phyloP scores from a whole-genome alignment of 2,888 invertebrate genomes.

The Scelioninae gen. 1 region DNA sequence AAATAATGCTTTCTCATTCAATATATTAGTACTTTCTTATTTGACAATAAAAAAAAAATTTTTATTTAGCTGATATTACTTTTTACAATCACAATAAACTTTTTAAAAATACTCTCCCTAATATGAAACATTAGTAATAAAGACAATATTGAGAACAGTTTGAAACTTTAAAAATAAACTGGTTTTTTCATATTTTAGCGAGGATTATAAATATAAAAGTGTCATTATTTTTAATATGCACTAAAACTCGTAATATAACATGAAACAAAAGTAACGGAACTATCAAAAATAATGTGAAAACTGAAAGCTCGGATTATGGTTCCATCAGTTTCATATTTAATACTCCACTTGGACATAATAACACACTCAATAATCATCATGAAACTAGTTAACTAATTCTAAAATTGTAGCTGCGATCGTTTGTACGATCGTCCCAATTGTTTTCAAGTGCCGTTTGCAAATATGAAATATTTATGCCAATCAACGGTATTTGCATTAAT shows the following conservation, averaged over 20 bases:
- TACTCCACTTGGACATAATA: neutral
- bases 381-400: slow-evolving; percentile 15
- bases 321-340: neutral
- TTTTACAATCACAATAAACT: too few relatives aligned
- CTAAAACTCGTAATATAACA: neutral
- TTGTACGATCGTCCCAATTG: slow-evolving; percentile 19
- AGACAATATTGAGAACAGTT: too few relatives aligned
- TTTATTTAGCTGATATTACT: too few relatives aligned
- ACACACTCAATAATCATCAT: slow-evolving; percentile 10
- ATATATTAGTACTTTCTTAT: too few relatives aligned
- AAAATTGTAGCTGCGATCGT: slow-evolving; percentile 14
- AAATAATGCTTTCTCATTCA: too few relatives aligned
- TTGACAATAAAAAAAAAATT: too few relatives aligned
- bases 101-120: too few relatives aligned
- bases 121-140: too few relatives aligned
- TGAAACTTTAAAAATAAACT: too few relatives aligned
- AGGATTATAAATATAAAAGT: neutral
- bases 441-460: slow-evolving; percentile 34
- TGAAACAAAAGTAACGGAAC: neutral
- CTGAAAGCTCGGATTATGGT: neutral
- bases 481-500: slow-evolving; percentile 32
- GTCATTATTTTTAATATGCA: neutral
- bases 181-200: too few relatives aligned
- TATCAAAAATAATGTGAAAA: neutral
- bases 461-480: slow-evolving; percentile 34